phyloP scores from a whole-genome alignment of 1,140 invertebrate genomes.

The Notospermus geniculatus region DNA sequence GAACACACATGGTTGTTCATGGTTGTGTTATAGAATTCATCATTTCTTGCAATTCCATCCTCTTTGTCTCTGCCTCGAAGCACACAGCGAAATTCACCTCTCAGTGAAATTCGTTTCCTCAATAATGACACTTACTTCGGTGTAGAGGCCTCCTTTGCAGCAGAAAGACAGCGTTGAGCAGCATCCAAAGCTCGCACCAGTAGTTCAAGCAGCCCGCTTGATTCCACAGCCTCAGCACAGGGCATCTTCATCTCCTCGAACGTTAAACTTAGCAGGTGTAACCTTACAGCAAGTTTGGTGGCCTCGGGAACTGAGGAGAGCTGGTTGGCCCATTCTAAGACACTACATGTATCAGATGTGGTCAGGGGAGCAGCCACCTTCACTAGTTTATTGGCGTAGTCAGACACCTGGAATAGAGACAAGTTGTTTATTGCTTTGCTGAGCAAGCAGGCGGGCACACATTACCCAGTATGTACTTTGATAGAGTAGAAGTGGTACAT shows the following conservation, averaged over 20 bases:
- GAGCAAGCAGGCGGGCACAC: no score
- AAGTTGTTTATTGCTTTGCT: no score
- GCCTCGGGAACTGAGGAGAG: conserved; percentile 62
- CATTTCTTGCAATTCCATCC: no score
- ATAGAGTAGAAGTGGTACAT: no score
- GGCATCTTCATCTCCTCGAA: conserved; percentile 76
- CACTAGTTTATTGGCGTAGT: conserved; percentile 2
- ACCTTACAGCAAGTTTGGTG: conserved; percentile 65
- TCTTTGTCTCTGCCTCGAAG: no score
- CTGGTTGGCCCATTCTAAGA: conserved; percentile 40
- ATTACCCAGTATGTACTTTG: no score
- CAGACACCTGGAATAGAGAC: background rate
- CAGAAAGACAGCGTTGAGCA: conserved; percentile 44
- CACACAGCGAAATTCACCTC: no score
- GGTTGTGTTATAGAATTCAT: no score
- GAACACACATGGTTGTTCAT: no score
- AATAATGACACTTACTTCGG: conserved; percentile 17
- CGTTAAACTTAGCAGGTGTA: conserved; percentile 75
- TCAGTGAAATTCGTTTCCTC: no score
- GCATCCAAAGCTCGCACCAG: conserved; percentile 60
- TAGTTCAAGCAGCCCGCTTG: conserved; percentile 58
- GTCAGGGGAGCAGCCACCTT: conserved; percentile 1
- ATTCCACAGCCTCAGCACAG: conserved; percentile 62
- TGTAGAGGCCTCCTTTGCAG: conserved; percentile 23
- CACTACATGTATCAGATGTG: background rate